Base-by-base conservation (phyloP, 2,797 vertebrate species). In the Mormyrops attenuatus region DNA sequence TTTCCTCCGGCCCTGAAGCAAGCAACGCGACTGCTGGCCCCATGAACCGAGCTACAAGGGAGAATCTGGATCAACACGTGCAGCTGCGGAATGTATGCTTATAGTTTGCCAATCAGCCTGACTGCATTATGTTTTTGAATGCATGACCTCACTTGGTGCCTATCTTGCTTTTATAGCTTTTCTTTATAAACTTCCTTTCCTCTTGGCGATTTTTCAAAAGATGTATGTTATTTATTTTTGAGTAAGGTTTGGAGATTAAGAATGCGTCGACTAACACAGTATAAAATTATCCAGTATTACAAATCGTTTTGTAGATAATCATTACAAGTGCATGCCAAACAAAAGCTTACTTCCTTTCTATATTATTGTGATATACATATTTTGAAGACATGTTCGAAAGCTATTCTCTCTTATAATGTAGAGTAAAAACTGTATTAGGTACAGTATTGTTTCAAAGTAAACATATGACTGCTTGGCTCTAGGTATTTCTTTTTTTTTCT, bases 1-100 rank as follows among this genome's bases (percentile, higher is more conserved):
- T 90, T 26, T 3, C 88, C 82, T 89, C 93, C 89, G 90, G 63
- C 91, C 90, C 91, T 92, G 92, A 93, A 96, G 96, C 92, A 96
- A 96, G 95, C 91, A 17, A 95, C 94, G 13, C 93, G 91, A 93
- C 93, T 92, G 89, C 88, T 93, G 89, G 93, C 94, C 90, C 91
- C 94, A 89, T 95, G 92, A 96, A 88, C 89, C 90, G 88, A 89
- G 89, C 91, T 89, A 20, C 44, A 11, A 44, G 22, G 82, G 38
- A 91, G 90, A 73, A 89, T 69, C 88, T 88, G 89, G 9, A 73
- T 47, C 34, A 88, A 84, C 44, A 88, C 84, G 77, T 82, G 87
- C 22, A 90, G 57, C 87, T 63, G 22, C 30, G 55, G 63, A 89
- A 49, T 85, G 44, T 85, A 6, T 30, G 11, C 82, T 52, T 2